A percentile compares a stretch with the other conserved stretches of the same genome.
phyloP scores from a whole-genome alignment of 2,797 vertebrate species.

The Melanotaenia trifasciata region DNA sequence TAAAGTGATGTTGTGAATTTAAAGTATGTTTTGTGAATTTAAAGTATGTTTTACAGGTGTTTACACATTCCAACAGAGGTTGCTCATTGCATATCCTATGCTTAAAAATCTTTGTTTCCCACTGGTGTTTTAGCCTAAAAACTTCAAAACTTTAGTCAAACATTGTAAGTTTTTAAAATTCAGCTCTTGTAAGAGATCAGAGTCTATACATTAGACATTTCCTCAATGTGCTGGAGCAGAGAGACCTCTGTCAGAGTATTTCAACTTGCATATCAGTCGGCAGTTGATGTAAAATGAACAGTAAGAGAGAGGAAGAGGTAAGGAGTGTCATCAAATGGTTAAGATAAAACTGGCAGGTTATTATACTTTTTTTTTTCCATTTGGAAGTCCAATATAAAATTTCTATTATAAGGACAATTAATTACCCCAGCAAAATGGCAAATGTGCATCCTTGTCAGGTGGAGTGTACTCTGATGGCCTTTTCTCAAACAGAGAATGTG shows the following conservation, averaged over 20 bases:
- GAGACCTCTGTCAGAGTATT: slow-evolving; percentile 37
- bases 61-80: not conserved
- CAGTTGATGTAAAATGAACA: slow-evolving; percentile 57
- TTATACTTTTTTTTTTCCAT: slow-evolving; percentile 95
- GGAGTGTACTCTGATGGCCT: slow-evolving; percentile 99
- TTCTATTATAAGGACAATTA: slow-evolving; percentile 99
- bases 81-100: slow-evolving; percentile 17
- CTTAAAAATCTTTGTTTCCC: slow-evolving; percentile 9
- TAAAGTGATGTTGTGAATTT: not conserved
- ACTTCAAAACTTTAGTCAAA: too few relatives aligned
- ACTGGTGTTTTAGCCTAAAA: not conserved
- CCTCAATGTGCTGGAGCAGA: slow-evolving; percentile 16
- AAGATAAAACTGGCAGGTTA: slow-evolving; percentile 98
- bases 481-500: slow-evolving; percentile 99
- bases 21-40: slow-evolving; percentile 11
- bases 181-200: slow-evolving; percentile 3
- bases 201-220: slow-evolving; percentile 19
- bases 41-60: slow-evolving; percentile 27
- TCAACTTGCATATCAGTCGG: slow-evolving; percentile 53
- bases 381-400: slow-evolving; percentile 99
- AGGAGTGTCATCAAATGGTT: slow-evolving; percentile 88
- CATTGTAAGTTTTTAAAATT: slow-evolving; percentile 11
- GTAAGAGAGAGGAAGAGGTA: slow-evolving; percentile 58
- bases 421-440: slow-evolving; percentile 99
- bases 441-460: slow-evolving; percentile 99